Percentiles rank a stretch among this genome's conserved stretches.
phyloP scores from a whole-genome alignment of 2,888 invertebrate genomes.

The Napeogenes inachia region DNA sequence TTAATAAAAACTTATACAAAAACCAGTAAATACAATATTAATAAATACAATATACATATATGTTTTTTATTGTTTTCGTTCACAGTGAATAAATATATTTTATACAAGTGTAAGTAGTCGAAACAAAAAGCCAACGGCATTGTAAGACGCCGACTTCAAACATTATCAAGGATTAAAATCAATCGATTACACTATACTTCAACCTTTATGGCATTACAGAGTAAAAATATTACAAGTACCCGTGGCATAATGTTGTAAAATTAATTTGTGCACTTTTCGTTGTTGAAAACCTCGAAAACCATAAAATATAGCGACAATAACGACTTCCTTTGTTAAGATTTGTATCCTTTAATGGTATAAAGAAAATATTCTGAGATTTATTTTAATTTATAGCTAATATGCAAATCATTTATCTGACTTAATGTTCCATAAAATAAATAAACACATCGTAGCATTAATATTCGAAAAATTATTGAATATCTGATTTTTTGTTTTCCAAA shows the following conservation, averaged over 20 bases:
- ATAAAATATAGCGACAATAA: background rate
- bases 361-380: background rate
- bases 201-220: background rate
- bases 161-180: conserved; percentile 1
- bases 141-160: too few relatives aligned
- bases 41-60: too few relatives aligned
- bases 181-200: background rate
- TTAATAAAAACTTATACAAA: too few relatives aligned
- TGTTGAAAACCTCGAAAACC: background rate
- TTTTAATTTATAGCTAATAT: too few relatives aligned
- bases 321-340: background rate
- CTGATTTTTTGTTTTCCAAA: too few relatives aligned
- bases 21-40: too few relatives aligned
- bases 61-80: too few relatives aligned
- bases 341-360: conserved; percentile 1
- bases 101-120: background rate
- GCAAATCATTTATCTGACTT: too few relatives aligned
- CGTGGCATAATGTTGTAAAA: background rate
- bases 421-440: too few relatives aligned
- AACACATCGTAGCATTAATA: too few relatives aligned
- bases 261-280: background rate
- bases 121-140: too few relatives aligned
- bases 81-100: background rate
- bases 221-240: background rate
- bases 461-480: too few relatives aligned